Conservation (phyloP, 1,140 invertebrate genomes). For the Eciton burchellii region DNA sequence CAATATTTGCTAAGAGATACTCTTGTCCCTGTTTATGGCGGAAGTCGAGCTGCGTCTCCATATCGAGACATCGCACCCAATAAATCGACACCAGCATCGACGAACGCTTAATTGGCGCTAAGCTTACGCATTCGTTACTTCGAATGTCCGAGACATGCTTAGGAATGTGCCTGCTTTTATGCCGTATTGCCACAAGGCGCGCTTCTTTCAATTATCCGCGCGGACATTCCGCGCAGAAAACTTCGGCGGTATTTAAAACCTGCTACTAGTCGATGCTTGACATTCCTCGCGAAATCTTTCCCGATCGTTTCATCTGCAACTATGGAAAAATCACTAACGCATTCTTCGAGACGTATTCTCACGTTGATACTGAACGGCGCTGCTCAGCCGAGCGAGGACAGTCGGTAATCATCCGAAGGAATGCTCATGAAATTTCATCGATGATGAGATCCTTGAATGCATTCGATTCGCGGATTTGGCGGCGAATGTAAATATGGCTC, state of each 20-base stretch:
- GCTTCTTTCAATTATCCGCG: slow-evolving; percentile 47
- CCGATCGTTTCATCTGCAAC: slow-evolving; percentile 9
- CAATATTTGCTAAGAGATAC: slow-evolving; percentile 36
- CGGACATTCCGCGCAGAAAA: slow-evolving; percentile 35
- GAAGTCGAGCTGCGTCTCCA: neutral
- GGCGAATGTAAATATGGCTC: neutral
- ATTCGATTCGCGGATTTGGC: neutral
- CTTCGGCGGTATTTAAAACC: slow-evolving; percentile 56
- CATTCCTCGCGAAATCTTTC: slow-evolving; percentile 56
- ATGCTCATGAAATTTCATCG: neutral
- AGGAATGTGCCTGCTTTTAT: slow-evolving; percentile 42
- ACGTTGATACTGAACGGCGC: neutral
- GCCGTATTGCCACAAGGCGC: neutral
- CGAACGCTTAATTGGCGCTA: slow-evolving; percentile 38
- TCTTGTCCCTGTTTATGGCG: neutral
- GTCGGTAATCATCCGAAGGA: neutral
- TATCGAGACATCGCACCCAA: slow-evolving; percentile 24
- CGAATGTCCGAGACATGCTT: slow-evolving; percentile 32
- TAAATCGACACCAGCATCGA: slow-evolving; percentile 12
- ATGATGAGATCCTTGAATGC: neutral
- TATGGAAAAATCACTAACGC: slow-evolving; percentile 3
- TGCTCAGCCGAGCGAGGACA: no score
- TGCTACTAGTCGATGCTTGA: slow-evolving; percentile 11
- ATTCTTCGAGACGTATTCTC: neutral
- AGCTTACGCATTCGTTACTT: slow-evolving; percentile 2